These are phyloP conservation scores for Hylaeus anthracinus DNA, from an alignment of 1,140 invertebrate genomes.

Conservation along the genomic window DNA sequence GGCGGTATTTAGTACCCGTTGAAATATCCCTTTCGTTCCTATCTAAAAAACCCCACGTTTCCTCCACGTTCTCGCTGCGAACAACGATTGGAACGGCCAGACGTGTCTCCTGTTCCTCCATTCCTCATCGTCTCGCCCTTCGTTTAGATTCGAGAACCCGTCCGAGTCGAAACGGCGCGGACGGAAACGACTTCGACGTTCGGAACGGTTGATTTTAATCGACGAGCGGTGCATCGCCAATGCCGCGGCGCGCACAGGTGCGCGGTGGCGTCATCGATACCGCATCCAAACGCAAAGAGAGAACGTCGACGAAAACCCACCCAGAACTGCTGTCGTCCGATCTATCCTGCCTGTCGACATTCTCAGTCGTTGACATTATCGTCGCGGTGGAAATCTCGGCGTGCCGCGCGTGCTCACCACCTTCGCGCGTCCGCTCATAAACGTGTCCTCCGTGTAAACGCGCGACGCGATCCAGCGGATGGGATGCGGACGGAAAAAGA, in stretches of 20 bases:
- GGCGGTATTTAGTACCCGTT: no score
- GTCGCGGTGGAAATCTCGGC: constrained; percentile 41
- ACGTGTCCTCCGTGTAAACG: background rate
- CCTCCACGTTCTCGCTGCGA: no score
- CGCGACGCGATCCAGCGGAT: background rate
- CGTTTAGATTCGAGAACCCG: no score
- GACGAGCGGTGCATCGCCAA: background rate
- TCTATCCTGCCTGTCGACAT: constrained; percentile 42
- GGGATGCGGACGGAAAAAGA: background rate
- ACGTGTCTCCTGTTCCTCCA: no score
- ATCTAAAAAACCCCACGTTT: no score
- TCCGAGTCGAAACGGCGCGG: no score
- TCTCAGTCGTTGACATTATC: constrained; percentile 37
- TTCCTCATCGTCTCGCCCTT: no score
- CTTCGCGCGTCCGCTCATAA: constrained; percentile 19
- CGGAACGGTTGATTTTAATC: background rate
- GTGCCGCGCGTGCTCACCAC: constrained; percentile 29
- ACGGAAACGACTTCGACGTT: no score
- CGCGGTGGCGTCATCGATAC: constrained; percentile 24
- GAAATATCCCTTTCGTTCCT: no score
- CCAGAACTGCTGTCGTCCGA: constrained; percentile 35
- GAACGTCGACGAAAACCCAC: constrained; percentile 21
- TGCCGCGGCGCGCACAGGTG: background rate
- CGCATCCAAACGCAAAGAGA: background rate
- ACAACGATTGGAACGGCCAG: no score